Conservation (phyloP, 2,888 invertebrate species). For the Tenthredo mesomela region DNA sequence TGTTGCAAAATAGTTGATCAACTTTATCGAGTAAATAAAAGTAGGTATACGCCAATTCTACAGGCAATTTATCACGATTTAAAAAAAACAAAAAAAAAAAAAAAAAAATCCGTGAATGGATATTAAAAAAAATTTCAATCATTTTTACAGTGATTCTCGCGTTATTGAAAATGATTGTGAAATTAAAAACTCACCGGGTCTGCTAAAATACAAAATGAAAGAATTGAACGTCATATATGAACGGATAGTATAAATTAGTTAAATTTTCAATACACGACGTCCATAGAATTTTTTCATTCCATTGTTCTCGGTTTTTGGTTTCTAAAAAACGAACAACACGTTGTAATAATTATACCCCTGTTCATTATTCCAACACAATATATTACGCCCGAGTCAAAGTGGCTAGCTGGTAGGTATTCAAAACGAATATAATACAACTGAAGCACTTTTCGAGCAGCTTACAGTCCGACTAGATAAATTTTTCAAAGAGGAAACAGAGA, state of each 20-base stretch:
- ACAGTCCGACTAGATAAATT: neutral
- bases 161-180: no score
- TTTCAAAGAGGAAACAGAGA: neutral
- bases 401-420: neutral
- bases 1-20: neutral
- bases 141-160: no score
- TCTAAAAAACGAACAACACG: neutral
- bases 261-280: neutral
- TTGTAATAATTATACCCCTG: neutral
- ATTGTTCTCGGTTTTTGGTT: neutral
- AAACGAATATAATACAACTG: neutral
- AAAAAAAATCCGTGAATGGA: no score
- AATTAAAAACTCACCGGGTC: no score
- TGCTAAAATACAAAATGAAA: no score
- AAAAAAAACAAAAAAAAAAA: no score
- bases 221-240: no score
- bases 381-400: constrained; percentile 1
- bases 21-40: neutral
- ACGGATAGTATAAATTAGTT: neutral
- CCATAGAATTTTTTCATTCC: neutral
- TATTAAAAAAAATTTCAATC: no score
- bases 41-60: no score
- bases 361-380: neutral
- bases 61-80: no score
- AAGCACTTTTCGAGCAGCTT: neutral